Evolutionary conservation across 2,113 vertebrate species (phyloP), one percentile per base, ranked within the genome.

Genomic region (Spheniscus mendiculus): DNA sequence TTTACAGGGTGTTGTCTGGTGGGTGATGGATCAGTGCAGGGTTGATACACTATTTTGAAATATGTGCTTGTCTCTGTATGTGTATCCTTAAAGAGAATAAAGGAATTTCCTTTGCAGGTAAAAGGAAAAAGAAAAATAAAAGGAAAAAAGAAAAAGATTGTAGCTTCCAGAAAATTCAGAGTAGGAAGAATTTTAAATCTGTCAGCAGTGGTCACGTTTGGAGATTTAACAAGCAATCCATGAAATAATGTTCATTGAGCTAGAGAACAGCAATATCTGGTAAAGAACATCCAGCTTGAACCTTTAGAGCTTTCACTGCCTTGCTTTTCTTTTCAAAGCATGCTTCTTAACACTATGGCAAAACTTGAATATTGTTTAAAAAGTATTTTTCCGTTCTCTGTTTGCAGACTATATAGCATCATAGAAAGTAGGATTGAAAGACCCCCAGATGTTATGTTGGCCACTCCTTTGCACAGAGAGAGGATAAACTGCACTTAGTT

Each of bases 401-500:
- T 63, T 90, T 93, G 56, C 61, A 82, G 78, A 94, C 19, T 63
- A 20, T 22, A 20, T 22, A 87, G 69, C 40, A 77, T 59, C 66
- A 38, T 27, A 96, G 77, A 84, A 94, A 76, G 44, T 3, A 87
- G 89, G 52, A 76, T 40, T 93, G 63, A 91, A 90, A 93, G 70
- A 50, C 73, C 65, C 78, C 84, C 78, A 95, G 78, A 95, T 89
- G 44, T 93, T 95, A 23, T 19, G 73, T 61, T 91, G 93, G 90
- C 73, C 56, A 44, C 73, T 97, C 47, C 73, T 91, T 94, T 94
- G 87, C 87, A 59, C 15, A 21, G 40, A 90, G 91, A 96, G 45
- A 61, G 90, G 87, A 96, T 95, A 93, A 95, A 87, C 84, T 15
- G 47, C 90, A 89, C 77, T 93, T 76, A n/a, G 21, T 93, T 87